Conservation (phyloP, 2,113 vertebrate genomes). For the Tragelaphus buxtoni region DNA sequence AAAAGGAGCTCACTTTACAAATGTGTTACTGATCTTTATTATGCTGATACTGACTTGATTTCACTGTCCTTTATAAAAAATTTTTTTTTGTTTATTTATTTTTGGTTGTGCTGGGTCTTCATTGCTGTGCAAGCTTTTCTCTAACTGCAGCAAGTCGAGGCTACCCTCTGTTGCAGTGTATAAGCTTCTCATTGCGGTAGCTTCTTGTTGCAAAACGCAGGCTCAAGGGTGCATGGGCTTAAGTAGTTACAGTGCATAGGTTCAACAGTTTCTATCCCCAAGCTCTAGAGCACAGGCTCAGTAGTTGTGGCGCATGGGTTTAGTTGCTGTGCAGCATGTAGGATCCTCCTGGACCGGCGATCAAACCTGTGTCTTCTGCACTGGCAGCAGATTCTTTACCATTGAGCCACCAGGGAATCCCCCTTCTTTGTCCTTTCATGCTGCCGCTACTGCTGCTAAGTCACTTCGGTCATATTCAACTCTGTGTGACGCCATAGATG, state of each 20-base stretch:
- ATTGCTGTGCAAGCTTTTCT: not conserved
- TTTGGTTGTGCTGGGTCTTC: not conserved
- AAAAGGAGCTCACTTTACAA: not conserved
- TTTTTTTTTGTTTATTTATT: not conserved
- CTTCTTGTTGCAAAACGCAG: not conserved
- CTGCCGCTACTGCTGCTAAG: too few species aligned
- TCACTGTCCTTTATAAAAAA: not conserved
- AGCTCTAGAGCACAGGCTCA: not conserved
- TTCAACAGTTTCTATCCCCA: not conserved
- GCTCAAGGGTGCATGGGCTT: not conserved
- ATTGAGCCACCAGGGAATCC: not conserved
- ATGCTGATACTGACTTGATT: not conserved
- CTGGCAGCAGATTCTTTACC: not conserved
- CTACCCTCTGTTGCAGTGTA: not conserved
- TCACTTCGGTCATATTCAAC: too few species aligned
- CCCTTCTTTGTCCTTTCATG: not conserved
- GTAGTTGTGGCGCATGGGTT: fast-evolving
- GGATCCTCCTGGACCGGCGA: not conserved
- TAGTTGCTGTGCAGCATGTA: not conserved
- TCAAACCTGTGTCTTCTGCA: not conserved
- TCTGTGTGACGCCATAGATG: too few species aligned
- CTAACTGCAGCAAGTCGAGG: not conserved
- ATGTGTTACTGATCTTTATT: not conserved
- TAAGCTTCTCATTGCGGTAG: not conserved
- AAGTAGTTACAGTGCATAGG: not conserved